phyloP scores from a whole-genome alignment of 2,888 invertebrate genomes.

The Eupsilia transversa region DNA sequence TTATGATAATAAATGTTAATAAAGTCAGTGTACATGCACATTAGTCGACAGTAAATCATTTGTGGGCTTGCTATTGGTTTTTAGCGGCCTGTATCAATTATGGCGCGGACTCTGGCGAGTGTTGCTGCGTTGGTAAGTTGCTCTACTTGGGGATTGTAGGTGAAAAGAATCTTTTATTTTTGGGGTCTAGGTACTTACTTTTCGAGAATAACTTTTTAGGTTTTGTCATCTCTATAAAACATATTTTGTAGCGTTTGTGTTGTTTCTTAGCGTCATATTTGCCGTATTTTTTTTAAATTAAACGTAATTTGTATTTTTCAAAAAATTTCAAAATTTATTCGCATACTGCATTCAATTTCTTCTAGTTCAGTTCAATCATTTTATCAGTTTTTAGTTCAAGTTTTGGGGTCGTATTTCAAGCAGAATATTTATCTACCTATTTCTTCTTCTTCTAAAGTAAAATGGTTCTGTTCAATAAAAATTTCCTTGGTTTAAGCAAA shows the following conservation, averaged over 20 bases:
- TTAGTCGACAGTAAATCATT: constrained; percentile 86
- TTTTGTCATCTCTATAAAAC: background rate
- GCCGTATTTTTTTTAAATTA: too few relatives aligned
- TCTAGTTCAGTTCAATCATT: too few relatives aligned
- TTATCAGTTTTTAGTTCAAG: background rate
- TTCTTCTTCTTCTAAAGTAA: background rate
- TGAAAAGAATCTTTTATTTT: background rate
- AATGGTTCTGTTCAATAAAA: background rate
- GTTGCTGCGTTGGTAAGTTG: constrained; percentile 52
- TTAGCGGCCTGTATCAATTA: constrained; percentile 86
- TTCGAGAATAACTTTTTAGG: background rate
- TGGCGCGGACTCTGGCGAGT: constrained; percentile 81
- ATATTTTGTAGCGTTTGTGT: background rate
- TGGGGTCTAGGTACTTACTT: too few relatives aligned
- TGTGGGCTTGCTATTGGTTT: constrained; percentile 85
- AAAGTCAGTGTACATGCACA: constrained; percentile 86
- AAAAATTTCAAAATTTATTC: background rate
- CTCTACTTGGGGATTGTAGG: constrained; percentile 65
- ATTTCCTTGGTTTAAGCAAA: background rate
- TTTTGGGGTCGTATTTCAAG: background rate
- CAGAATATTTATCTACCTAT: background rate
- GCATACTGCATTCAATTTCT: background rate
- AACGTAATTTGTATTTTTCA: background rate
- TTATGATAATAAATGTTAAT: constrained; percentile 90
- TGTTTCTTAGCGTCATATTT: background rate